These are phyloP conservation scores for Hyposmocoma kahamanoa DNA, from an alignment of 1,140 invertebrate genomes.

Conservation along the genomic window DNA sequence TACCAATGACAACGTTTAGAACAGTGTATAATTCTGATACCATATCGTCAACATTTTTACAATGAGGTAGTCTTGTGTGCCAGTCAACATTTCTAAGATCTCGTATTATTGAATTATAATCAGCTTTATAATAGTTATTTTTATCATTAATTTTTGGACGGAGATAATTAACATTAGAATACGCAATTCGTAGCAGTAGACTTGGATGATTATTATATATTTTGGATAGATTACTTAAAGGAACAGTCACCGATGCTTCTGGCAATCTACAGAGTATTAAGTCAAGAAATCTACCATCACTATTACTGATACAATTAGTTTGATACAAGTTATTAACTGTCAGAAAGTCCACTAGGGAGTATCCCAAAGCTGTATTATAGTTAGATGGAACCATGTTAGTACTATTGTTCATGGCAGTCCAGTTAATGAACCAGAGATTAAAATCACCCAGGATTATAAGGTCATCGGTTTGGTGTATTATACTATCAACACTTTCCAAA, in stretches of 20 bases:
- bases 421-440: slow-evolving; percentile 20
- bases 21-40: too few species aligned
- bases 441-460: slow-evolving; percentile 21
- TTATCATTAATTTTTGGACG: too few species aligned
- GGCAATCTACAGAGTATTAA: slow-evolving; percentile 12
- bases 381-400: neutral
- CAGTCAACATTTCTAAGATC: slow-evolving; percentile 11
- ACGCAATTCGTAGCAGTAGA: too few species aligned
- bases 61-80: slow-evolving; percentile 1
- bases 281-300: slow-evolving; percentile 10
- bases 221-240: too few species aligned
- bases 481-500: too few species aligned
- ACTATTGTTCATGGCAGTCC: neutral
- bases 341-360: neutral
- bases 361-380: neutral
- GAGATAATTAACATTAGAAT: too few species aligned
- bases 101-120: slow-evolving; percentile 13
- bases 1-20: too few species aligned
- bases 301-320: neutral
- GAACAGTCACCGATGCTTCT: neutral
- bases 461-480: too few species aligned
- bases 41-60: slow-evolving; percentile 10
- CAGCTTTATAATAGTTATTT: slow-evolving; percentile 21
- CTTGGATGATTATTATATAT: too few species aligned
- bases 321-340: too few species aligned